phyloP scores from a whole-genome alignment of 1,140 invertebrate genomes.

The Drosophila ananassae region DNA sequence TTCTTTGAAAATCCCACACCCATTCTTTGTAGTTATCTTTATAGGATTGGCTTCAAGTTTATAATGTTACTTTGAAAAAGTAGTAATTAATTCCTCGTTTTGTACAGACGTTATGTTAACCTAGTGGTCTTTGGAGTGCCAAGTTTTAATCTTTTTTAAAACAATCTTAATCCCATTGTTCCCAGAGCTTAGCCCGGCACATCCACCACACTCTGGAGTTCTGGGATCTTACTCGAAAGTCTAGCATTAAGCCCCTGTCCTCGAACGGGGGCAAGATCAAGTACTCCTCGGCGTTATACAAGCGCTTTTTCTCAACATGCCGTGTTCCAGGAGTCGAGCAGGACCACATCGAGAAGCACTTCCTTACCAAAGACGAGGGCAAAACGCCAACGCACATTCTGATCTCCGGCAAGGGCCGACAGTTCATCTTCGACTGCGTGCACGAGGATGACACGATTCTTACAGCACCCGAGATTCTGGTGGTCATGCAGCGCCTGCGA shows the following conservation, averaged over 20 bases:
- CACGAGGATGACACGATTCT: constrained; percentile 78
- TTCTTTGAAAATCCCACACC: no score
- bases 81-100: no score
- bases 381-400: constrained; percentile 75
- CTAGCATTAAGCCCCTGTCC: constrained; percentile 87
- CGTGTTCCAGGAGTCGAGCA: constrained; percentile 88
- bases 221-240: constrained; percentile 77
- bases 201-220: constrained; percentile 74
- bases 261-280: constrained; percentile 85
- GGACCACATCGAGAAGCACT: constrained; percentile 84
- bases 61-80: not conserved
- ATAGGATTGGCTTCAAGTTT: not conserved
- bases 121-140: not conserved
- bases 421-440: constrained; percentile 81
- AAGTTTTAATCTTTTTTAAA: not conserved
- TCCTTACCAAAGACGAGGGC: constrained; percentile 70
- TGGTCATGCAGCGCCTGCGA: constrained; percentile 86
- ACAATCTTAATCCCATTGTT: not conserved
- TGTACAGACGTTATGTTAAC: not conserved
- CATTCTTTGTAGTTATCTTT: not conserved
- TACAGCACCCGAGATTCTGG: constrained; percentile 79
- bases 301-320: constrained; percentile 88
- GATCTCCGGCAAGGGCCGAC: constrained; percentile 86
- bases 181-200: constrained; percentile 71
- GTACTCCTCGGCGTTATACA: constrained; percentile 86